phyloP scores from a whole-genome alignment of 2,888 invertebrate species.

The Frankliniella intonsa region DNA sequence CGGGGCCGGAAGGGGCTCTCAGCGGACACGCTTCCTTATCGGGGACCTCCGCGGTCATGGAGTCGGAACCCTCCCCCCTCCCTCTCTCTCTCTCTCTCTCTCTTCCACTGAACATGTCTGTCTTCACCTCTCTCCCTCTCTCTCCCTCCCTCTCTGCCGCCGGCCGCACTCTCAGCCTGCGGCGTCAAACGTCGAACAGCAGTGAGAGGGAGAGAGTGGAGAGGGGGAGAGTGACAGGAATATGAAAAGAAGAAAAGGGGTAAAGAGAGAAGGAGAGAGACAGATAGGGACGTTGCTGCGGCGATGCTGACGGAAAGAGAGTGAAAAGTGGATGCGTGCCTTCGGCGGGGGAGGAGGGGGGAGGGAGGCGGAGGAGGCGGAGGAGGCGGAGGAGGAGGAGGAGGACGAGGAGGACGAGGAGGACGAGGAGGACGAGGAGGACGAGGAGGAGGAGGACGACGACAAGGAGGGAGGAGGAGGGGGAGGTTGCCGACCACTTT shows the following conservation, averaged over 20 bases:
- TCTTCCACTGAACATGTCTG: too few relatives aligned
- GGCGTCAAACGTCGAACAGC: too few relatives aligned
- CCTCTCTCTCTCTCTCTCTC: too few relatives aligned
- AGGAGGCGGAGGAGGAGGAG: background rate
- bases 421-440: background rate
- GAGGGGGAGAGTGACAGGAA: background rate
- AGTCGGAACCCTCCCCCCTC: too few relatives aligned
- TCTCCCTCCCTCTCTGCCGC: too few relatives aligned
- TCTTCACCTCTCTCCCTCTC: too few relatives aligned
- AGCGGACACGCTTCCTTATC: too few relatives aligned
- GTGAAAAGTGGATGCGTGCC: background rate
- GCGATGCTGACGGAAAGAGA: background rate
- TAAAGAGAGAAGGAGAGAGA: background rate
- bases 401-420: background rate
- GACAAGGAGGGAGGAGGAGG: background rate
- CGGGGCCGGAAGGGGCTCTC: too few relatives aligned
- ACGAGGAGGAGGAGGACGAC: background rate
- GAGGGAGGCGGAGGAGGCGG: background rate
- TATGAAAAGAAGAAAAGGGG: background rate
- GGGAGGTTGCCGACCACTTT: background rate
- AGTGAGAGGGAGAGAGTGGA: too few relatives aligned
- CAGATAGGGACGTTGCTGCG: background rate
- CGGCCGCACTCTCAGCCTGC: too few relatives aligned
- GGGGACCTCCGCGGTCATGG: too few relatives aligned
- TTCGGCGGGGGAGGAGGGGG: background rate